Evolutionary conservation across 1,140 invertebrate species (phyloP), one percentile per base, ranked within the genome.

Genomic region (Phortica variegata): DNA sequence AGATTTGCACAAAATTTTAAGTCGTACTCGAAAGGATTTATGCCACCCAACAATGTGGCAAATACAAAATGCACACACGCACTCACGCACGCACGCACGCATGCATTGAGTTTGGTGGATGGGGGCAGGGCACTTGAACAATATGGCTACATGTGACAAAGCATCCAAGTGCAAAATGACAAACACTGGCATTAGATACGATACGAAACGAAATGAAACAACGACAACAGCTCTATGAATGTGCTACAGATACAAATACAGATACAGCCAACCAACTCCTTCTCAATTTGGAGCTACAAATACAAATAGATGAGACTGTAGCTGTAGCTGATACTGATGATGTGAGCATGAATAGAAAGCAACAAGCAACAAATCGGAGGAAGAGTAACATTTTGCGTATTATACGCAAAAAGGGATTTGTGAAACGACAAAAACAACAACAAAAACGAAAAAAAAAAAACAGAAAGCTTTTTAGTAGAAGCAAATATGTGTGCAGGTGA

Each of bases 361-460:
- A 56, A 68, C 58, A 63, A 60, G 60, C 63, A 68, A 68, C 63
- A 68, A 9, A 31, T 12, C 20, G 57, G 54, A 61, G 52, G 47
- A 54, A 65, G 58, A 61, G 16, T 13, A 36, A 16, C 33, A 36
- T 61, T 63, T 65, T 69, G 54, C 58, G 53, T 61, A 63, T 61
- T 70, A 73, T 73, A 73, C 73, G 65, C 61, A 57, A 63, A 65
- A 60, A 69, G 54, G 61, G 69, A 73, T 72, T 72, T 71, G 43
- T 48, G 46, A 43, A 47, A 41, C 55, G 54, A n/a, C n/a, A 58
- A 46, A 53, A 58, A 33, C 31, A 52, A 6, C 34, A 45, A 15
- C 26, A 59, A 15, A 32, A 60, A 44, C 34, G 51, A 15, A 47
- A 21, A 21, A 32, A 18, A 47, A 33, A 36, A 50, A 23, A 44